Conservation (phyloP, 1,140 invertebrate genomes). For the Melanaphis sacchari region DNA sequence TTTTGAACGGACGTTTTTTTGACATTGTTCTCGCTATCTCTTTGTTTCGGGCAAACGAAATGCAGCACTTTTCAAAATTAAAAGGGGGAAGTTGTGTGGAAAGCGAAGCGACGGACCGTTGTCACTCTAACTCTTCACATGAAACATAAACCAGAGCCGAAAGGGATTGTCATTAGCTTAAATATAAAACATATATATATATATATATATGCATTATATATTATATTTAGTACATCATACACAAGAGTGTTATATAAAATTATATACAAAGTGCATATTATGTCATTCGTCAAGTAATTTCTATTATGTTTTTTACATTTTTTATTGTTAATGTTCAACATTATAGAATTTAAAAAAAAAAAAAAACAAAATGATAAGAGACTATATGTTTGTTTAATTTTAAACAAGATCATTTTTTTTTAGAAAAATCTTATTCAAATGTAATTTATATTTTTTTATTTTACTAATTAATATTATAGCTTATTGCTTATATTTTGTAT, state of each 20-base stretch:
- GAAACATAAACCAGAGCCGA: conserved; percentile 11
- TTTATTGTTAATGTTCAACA: not conserved
- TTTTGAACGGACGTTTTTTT: conserved; percentile 31
- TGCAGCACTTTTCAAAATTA: conserved; percentile 55
- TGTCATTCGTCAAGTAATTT: not conserved
- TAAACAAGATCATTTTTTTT: too few species aligned
- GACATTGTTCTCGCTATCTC: conserved; percentile 34
- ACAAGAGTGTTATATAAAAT: not conserved
- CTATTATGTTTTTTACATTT: too few species aligned
- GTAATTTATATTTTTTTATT: not conserved
- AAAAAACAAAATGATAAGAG: too few species aligned
- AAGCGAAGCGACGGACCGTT: conserved; percentile 4
- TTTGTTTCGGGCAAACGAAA: conserved; percentile 40
- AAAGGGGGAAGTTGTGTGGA: conserved; percentile 24
- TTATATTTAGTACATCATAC: not conserved
- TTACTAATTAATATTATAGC: not conserved
- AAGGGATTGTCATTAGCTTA: not conserved
- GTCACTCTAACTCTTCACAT: conserved; percentile 11
- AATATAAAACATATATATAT: not conserved
- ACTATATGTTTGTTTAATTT: too few species aligned
- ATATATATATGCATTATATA: too few species aligned
- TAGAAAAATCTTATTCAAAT: not conserved
- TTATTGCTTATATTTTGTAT: not conserved
- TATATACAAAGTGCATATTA: not conserved
- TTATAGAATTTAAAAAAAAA: not conserved